phyloP scores from a whole-genome alignment of 1,140 invertebrate species.

The Drosophila lacteicornis region DNA sequence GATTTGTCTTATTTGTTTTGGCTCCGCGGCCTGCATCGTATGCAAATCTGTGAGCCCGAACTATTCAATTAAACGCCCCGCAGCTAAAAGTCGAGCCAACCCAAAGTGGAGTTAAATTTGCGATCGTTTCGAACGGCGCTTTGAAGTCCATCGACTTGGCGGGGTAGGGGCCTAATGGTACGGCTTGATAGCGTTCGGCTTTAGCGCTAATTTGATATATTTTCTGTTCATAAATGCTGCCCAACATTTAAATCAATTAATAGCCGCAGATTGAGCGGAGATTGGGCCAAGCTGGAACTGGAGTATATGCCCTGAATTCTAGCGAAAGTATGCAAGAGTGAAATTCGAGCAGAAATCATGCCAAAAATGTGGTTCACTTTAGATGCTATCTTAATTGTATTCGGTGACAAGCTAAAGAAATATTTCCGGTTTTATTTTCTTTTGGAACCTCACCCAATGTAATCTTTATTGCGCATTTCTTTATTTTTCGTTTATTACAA shows the following conservation, averaged over 20 bases:
- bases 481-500: conserved; percentile 9
- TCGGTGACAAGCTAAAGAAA: neutral
- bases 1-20: conserved; percentile 66
- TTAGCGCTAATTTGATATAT: conserved; percentile 78
- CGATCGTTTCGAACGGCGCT: conserved; percentile 45
- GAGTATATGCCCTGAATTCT: conserved; percentile 54
- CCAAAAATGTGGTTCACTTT: conserved; percentile 4
- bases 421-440: conserved; percentile 11
- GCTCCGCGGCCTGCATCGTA: conserved; percentile 31
- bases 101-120: conserved; percentile 48
- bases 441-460: conserved; percentile 11
- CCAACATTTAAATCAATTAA: conserved; percentile 74
- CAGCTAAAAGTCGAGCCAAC: conserved; percentile 55
- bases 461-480: neutral
- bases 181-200: conserved; percentile 50
- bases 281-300: conserved; percentile 9
- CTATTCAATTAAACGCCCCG: conserved; percentile 82
- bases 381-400: conserved; percentile 10
- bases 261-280: conserved; percentile 33
- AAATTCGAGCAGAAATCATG: conserved; percentile 28
- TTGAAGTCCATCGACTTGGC: conserved; percentile 53
- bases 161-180: conserved; percentile 31
- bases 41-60: conserved; percentile 63
- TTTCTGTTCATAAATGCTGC: conserved; percentile 68
- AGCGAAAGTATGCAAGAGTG: conserved; percentile 58